Conservation (phyloP, 2,888 invertebrate species). For the Cataglyphis rosenhaueri region DNA sequence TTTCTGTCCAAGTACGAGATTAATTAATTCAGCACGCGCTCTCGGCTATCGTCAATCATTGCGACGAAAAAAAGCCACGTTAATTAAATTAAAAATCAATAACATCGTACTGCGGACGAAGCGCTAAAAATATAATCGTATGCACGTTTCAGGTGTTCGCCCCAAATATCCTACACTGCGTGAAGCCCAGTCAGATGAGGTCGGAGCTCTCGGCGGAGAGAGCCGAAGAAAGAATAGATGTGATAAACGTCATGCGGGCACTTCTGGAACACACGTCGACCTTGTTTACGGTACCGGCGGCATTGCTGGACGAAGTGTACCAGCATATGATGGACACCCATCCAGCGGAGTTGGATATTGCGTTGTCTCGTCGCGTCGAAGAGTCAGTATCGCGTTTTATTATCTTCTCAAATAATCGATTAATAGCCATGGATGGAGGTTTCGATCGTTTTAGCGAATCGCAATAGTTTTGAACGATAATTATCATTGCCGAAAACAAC, state of each 20-base stretch:
- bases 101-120: not conserved
- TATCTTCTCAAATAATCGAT: not conserved
- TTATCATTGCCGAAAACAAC: not conserved
- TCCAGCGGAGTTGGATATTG: slow-evolving; percentile 92
- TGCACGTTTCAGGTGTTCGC: slow-evolving; percentile 90
- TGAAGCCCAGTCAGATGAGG: slow-evolving; percentile 87
- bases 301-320: slow-evolving; percentile 94
- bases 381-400: slow-evolving; percentile 82
- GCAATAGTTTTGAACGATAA: not conserved
- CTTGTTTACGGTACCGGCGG: slow-evolving; percentile 92
- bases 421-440: not conserved
- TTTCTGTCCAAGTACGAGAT: not conserved
- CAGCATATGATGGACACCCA: slow-evolving; percentile 94
- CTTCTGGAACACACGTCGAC: slow-evolving; percentile 91
- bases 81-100: slow-evolving; percentile 18
- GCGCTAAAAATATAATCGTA: not conserved
- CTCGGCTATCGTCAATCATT: slow-evolving; percentile 16
- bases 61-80: not conserved
- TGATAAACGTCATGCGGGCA: slow-evolving; percentile 94
- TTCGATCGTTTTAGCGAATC: not conserved
- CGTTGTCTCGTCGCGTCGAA: slow-evolving; percentile 82
- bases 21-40: slow-evolving; percentile 14
- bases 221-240: slow-evolving; percentile 93
- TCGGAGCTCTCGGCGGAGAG: slow-evolving; percentile 88
- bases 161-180: slow-evolving; percentile 95